phyloP scores from a whole-genome alignment of 92 coral and sea anemone species.

The Bergia puertoricense region DNA sequence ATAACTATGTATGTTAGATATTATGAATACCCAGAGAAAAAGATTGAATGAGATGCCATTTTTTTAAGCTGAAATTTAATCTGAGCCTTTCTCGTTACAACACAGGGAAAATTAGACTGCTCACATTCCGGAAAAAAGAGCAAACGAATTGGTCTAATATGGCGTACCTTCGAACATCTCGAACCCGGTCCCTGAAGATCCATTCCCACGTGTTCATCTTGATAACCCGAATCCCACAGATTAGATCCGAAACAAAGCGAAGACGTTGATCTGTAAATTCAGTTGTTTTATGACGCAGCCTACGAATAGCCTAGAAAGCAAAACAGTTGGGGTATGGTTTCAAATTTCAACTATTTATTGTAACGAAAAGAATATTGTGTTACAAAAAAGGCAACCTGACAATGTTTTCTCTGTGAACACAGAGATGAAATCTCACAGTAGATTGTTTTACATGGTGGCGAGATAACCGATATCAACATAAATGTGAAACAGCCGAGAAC shows the following conservation, averaged over 20 bases:
- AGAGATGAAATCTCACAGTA: too few species aligned
- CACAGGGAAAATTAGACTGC: too few species aligned
- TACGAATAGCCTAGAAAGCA: constrained; percentile 27
- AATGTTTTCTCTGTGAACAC: too few species aligned
- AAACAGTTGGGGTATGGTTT: background rate
- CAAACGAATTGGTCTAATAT: background rate
- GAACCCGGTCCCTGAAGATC: constrained; percentile 28
- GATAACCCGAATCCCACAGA: constrained; percentile 46
- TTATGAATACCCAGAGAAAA: too few species aligned
- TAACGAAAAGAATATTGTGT: too few species aligned
- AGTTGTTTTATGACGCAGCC: constrained; percentile 42
- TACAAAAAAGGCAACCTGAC: too few species aligned
- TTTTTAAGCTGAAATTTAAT: background rate
- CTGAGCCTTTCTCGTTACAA: background rate
- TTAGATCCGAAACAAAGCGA: constrained; percentile 44
- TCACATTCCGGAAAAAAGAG: background rate
- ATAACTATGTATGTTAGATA: too few species aligned
- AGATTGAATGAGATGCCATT: background rate
- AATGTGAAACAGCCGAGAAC: too few species aligned
- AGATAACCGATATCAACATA: too few species aligned
- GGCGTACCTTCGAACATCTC: constrained; percentile 47
- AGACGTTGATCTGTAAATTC: constrained; percentile 44
- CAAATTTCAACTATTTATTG: too few species aligned
- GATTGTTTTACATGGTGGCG: too few species aligned
- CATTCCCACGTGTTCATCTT: constrained; percentile 53